These are phyloP conservation scores for Coremacera marginata DNA, from an alignment of 2,888 invertebrate species.

Conservation along the genomic window DNA sequence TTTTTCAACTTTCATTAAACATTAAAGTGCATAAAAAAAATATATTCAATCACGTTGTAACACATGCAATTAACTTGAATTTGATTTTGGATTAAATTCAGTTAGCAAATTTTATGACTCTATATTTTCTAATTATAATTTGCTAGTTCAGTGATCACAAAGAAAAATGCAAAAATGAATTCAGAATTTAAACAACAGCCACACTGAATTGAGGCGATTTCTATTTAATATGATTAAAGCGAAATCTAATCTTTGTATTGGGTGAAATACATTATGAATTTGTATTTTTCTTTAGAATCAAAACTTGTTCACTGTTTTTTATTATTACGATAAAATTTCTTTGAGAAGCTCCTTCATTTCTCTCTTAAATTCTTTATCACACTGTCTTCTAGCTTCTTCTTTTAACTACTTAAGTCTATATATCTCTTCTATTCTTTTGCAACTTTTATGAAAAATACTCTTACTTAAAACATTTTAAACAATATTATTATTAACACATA, in stretches of 20 bases:
- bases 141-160: not conserved
- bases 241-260: no score
- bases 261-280: no score
- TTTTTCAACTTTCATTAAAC: not conserved
- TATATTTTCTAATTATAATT: no score
- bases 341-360: not conserved
- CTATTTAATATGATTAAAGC: no score
- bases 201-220: no score
- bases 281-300: not conserved
- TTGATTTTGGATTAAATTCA: slow-evolving; percentile 2
- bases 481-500: not conserved
- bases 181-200: not conserved
- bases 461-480: not conserved
- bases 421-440: not conserved
- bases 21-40: not conserved
- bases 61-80: not conserved
- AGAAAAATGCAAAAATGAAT: not conserved
- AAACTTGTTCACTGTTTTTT: not conserved
- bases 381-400: not conserved
- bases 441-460: not conserved
- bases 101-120: slow-evolving; percentile 2
- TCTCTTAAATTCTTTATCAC: not conserved
- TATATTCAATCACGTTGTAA: not conserved
- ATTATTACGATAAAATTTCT: no score
- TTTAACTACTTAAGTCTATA: not conserved